Evolutionary conservation across 2,113 vertebrate genomes (phyloP).

Genomic region (Spermophilus dauricus): DNA sequence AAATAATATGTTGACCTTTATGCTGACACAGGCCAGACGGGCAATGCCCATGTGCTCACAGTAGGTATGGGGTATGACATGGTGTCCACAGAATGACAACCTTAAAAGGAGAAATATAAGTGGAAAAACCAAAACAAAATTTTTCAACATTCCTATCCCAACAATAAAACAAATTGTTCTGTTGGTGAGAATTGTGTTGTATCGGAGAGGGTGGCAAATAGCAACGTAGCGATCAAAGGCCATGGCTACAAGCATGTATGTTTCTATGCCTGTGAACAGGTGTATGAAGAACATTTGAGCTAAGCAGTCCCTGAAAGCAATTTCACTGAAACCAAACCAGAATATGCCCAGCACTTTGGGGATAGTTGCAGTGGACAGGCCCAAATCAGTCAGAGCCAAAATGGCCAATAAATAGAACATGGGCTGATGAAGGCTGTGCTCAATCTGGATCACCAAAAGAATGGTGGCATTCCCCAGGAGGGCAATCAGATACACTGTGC

Average conservation of each 20-base stretch:
- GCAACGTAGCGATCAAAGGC: conserved; percentile 43
- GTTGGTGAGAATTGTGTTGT: conserved; percentile 51
- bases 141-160: conserved; percentile 28
- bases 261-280: conserved; percentile 62
- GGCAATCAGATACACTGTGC: conserved; percentile 4
- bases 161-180: conserved; percentile 39
- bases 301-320: conserved; percentile 61
- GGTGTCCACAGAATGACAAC: conserved; percentile 59
- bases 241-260: conserved; percentile 69
- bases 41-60: conserved; percentile 63
- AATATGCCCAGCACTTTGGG: conserved; percentile 63
- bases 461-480: conserved; percentile 54
- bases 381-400: conserved; percentile 65
- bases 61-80: conserved; percentile 56
- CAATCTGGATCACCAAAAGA: background rate
- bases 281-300: conserved; percentile 70
- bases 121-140: conserved; percentile 56
- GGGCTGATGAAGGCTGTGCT: conserved; percentile 65
- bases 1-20: background rate
- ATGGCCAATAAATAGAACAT: conserved; percentile 68
- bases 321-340: conserved; percentile 40
- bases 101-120: conserved; percentile 54
- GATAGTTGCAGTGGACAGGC: background rate
- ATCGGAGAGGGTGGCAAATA: conserved; percentile 52
- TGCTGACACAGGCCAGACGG: conserved; percentile 56